These are phyloP conservation scores for Corella eumyota DNA, from an alignment of 23 tunicate genomes.

Conservation along the genomic window DNA sequence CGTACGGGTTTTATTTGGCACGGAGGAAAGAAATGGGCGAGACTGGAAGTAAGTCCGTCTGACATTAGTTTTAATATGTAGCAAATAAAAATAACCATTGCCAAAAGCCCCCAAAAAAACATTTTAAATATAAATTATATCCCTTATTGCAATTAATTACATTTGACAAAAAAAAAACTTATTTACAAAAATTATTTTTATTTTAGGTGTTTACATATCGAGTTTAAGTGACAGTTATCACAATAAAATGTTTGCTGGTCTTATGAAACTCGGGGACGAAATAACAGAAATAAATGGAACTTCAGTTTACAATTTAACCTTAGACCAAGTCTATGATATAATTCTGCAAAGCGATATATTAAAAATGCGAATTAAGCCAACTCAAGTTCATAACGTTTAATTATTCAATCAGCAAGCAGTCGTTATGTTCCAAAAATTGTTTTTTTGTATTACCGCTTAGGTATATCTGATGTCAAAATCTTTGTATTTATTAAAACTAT, in stretches of 20 bases:
- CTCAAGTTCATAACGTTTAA: conserved; percentile 68
- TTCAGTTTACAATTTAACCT: conserved; percentile 16
- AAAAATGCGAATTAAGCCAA: conserved; percentile 44
- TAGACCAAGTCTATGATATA: conserved; percentile 68
- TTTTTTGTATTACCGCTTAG: too few relatives aligned
- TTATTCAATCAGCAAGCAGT: too few relatives aligned
- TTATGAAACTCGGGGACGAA: conserved; percentile 87
- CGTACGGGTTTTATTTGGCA: conserved; percentile 78
- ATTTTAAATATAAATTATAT: background rate
- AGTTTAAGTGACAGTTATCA: conserved; percentile 87
- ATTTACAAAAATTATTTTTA: too few relatives aligned
- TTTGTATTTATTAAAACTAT: too few relatives aligned
- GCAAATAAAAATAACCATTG: background rate
- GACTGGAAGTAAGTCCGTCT: conserved; percentile 29
- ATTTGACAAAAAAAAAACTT: too few relatives aligned
- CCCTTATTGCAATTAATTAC: too few relatives aligned
- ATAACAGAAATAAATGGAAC: conserved; percentile 63
- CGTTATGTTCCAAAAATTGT: too few relatives aligned
- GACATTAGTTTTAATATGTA: too few relatives aligned
- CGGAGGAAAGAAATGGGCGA: conserved; percentile 41
- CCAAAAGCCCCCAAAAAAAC: background rate
- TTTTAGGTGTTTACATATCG: conserved; percentile 64
- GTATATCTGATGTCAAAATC: too few relatives aligned
- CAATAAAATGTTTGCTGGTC: conserved; percentile 83
- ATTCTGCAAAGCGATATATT: conserved; percentile 70